phyloP scores from a whole-genome alignment of 2,797 vertebrate genomes.

The Syngnathus rostellatus region DNA sequence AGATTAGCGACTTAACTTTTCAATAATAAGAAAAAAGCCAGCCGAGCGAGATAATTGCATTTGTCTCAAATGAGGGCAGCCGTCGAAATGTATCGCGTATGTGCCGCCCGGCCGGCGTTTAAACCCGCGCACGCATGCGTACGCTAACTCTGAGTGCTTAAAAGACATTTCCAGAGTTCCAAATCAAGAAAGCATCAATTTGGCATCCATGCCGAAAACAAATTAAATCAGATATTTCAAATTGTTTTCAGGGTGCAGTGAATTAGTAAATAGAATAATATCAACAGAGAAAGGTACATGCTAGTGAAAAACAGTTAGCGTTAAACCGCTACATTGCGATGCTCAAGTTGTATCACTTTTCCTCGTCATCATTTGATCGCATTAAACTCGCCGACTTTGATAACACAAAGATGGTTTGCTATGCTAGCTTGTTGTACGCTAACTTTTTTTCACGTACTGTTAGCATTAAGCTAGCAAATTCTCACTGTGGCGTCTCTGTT shows the following conservation, averaged over 20 bases:
- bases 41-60: constrained; percentile 61
- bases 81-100: constrained; percentile 54
- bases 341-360: not conserved
- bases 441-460: no score
- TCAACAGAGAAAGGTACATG: constrained; percentile 1
- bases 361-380: no score
- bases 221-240: not conserved
- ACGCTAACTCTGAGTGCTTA: not conserved
- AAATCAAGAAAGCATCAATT: not conserved
- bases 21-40: constrained; percentile 64
- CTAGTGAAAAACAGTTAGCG: not conserved
- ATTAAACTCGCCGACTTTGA: no score
- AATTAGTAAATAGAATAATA: not conserved
- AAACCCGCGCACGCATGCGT: constrained; percentile 12
- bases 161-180: not conserved
- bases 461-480: not conserved
- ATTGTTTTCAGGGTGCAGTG: not conserved
- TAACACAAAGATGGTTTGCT: no score
- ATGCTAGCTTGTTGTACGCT: no score
- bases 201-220: not conserved
- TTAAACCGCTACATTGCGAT: not conserved
- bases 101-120: constrained; percentile 35
- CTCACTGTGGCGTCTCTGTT: constrained; percentile 37
- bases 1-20: constrained; percentile 68
- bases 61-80: constrained; percentile 65